A percentile compares a stretch with the other conserved stretches of the same genome.
Conservation (phyloP, 2,888 invertebrate genomes). For the Trachelus stipa region DNA sequence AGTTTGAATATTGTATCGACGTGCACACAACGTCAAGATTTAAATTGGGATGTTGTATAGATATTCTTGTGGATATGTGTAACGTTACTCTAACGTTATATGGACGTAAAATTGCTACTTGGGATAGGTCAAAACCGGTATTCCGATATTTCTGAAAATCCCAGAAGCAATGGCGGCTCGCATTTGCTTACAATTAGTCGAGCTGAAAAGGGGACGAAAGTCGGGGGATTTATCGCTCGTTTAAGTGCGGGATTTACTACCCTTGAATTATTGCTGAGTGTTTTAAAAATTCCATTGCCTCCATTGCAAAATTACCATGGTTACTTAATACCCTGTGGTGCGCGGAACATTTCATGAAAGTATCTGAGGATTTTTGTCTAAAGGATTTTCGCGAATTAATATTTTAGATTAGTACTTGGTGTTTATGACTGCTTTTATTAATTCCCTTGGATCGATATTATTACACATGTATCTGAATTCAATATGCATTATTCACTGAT, state of each 20-base stretch:
- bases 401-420: not conserved
- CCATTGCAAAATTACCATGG: not conserved
- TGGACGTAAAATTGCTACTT: too few species aligned
- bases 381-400: not conserved
- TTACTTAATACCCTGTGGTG: not conserved
- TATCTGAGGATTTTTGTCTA: not conserved
- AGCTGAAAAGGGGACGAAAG: not conserved
- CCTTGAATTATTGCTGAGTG: not conserved
- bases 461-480: not conserved
- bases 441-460: not conserved
- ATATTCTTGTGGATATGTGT: too few species aligned
- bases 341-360: not conserved
- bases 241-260: not conserved
- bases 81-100: too few species aligned
- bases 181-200: not conserved
- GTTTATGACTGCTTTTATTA: too few species aligned
- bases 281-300: not conserved
- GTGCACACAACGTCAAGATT: too few species aligned
- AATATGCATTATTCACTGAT: too few species aligned
- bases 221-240: not conserved
- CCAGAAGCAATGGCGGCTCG: not conserved
- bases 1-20: too few species aligned
- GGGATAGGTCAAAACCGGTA: not conserved
- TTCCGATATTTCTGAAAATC: not conserved
- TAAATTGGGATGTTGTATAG: too few species aligned